A percentile compares a stretch with the other conserved stretches of the same genome.
Conservation (phyloP, 2,797 vertebrate species). For the Eleutherodactylus coqui region DNA sequence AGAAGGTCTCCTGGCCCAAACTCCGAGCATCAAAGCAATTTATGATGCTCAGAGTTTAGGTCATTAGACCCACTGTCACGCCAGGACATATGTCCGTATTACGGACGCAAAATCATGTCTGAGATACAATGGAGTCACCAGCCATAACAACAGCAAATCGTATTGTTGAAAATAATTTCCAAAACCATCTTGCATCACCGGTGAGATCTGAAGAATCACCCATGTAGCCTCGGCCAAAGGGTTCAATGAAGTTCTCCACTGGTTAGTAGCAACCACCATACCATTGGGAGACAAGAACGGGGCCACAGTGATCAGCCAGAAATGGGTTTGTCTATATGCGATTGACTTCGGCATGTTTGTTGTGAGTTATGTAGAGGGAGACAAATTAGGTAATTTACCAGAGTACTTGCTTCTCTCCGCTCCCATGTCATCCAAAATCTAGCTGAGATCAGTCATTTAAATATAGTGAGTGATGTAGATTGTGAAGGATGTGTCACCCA, state of each 20-base stretch:
- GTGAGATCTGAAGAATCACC: neutral
- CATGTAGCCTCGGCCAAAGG: neutral
- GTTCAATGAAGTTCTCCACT: neutral
- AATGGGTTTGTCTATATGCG: slow-evolving; percentile 10
- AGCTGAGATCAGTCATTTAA: neutral
- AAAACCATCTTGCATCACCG: neutral
- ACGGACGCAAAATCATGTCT: no score
- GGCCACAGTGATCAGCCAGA: no score
- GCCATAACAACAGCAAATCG: neutral
- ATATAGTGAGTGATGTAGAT: neutral
- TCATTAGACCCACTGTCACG: no score
- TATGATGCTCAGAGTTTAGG: no score
- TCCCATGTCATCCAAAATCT: slow-evolving; percentile 5
- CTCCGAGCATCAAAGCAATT: no score
- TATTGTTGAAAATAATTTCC: neutral
- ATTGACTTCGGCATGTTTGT: neutral
- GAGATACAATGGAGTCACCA: no score
- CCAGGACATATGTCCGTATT: no score
- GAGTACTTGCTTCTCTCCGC: slow-evolving; percentile 1
- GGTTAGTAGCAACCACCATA: neutral
- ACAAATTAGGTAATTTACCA: slow-evolving; percentile 6
- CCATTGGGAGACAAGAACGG: neutral
- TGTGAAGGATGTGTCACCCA: neutral
- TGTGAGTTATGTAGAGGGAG: slow-evolving; percentile 20
- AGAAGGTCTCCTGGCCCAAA: no score